Evolutionary conservation across 1,140 invertebrate species (phyloP).

Genomic region (Patella vulgata): DNA sequence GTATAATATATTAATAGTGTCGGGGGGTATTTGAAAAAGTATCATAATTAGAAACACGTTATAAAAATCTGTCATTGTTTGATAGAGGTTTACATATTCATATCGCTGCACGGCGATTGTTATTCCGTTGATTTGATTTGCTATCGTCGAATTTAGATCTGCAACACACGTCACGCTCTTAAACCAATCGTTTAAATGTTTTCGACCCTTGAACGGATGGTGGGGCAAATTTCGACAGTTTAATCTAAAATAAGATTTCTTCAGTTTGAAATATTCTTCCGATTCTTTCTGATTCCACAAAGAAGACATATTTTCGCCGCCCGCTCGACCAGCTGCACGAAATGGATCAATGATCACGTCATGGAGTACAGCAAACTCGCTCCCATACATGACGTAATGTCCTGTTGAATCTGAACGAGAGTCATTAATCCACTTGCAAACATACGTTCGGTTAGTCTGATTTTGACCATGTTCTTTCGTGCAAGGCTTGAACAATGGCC

Average conservation of each 20-base stretch:
- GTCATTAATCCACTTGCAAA: conserved; percentile 22
- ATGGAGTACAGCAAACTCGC: conserved; percentile 34
- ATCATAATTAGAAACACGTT: conserved; percentile 59
- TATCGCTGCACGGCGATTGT: conserved; percentile 51
- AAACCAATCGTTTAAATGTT: conserved; percentile 42
- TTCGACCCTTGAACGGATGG: conserved; percentile 16
- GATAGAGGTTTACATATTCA: conserved; percentile 64
- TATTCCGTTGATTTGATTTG: conserved; percentile 18
- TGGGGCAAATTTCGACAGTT: conserved; percentile 20
- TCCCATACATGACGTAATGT: conserved; percentile 28
- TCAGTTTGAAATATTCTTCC: conserved; percentile 40
- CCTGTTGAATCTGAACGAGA: conserved; percentile 12
- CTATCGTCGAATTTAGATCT: background rate
- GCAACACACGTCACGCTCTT: conserved; percentile 14
- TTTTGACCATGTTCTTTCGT: too few relatives aligned
- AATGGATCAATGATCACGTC: conserved; percentile 35
- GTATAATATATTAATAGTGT: conserved; percentile 46
- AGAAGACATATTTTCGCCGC: conserved; percentile 48
- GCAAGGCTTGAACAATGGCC: too few relatives aligned
- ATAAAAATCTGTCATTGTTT: conserved; percentile 64
- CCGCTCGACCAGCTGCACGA: conserved; percentile 8
- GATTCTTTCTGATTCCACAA: conserved; percentile 53
- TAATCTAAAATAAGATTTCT: conserved; percentile 46
- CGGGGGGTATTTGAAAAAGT: conserved; percentile 41
- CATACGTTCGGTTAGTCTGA: conserved; percentile 2